Base-by-base conservation (phyloP, 2,797 vertebrate species). In the Microctenopoma stevenorrisi region DNA sequence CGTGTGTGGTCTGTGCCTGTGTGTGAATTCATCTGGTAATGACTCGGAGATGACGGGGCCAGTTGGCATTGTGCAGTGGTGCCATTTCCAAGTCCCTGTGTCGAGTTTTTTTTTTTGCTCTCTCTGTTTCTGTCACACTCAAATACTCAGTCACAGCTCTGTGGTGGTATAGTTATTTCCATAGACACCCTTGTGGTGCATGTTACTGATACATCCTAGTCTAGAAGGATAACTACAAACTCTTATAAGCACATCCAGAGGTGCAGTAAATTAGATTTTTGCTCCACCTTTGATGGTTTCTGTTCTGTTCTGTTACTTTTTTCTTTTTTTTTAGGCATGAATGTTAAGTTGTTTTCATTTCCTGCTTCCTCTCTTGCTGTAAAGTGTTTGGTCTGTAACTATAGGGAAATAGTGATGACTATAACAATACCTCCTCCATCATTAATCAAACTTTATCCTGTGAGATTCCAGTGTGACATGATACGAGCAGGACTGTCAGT, bases 21-120 rank as follows among this genome's bases (percentile, higher is more conserved):
- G 82, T 76, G 81, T 52, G 77, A 75, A 78, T 84, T 82, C 89
- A 88, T 90, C 87, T 91, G 89, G 87, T 91, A 84, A 85, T 83
- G 78, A 83, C 86, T 86, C 57, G 59, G 68, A 79, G 71, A 78
- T 66, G 84, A 83, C 73, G 75, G 63, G 78, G 85, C 86, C 87
- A 87, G 83, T 90, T 91, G 90, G 87, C 89, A 68, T 63, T 55
- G 78, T 65, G 47, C 63, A 44, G 25, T 30, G 1, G 53, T 65
- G 82, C 61, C 71, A 74, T 79, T 79, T 91, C 87, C 88, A 90
- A 88, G 84, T 80, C 69, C 68, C 80, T 12, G 71, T 87, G 74
- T 83, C 13, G 64, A 78, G 75, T 87, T 66, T 74, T 76, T 79
- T 44, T 6, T 16, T 7, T n/a, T 26, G 40, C 35, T 68, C 51